Evolutionary conservation across 2,113 vertebrate species (phyloP).

Genomic region (Ctenodactylus gundi): DNA sequence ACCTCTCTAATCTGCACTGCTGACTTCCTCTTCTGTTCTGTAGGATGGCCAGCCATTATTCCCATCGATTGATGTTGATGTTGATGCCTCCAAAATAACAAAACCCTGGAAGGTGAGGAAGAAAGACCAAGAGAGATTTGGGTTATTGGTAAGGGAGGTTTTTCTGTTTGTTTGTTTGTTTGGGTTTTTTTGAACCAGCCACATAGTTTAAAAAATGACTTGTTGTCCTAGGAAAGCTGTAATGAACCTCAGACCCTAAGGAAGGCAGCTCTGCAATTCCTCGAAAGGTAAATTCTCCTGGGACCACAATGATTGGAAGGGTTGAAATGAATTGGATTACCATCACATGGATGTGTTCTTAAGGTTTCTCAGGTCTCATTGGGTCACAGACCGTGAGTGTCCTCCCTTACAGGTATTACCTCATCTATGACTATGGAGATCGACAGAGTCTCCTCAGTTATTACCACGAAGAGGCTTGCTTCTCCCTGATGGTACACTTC

Average conservation of each 20-base stretch:
- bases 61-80: slow-evolving; percentile 81
- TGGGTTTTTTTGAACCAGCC: no score
- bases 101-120: slow-evolving; percentile 85
- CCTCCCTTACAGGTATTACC: slow-evolving; percentile 86
- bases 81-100: slow-evolving; percentile 78
- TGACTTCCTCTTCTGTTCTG: neutral
- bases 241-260: slow-evolving; percentile 85
- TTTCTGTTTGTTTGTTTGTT: no score
- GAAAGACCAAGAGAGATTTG: neutral
- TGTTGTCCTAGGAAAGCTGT: slow-evolving; percentile 83
- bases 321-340: slow-evolving; percentile 5
- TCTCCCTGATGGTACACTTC: slow-evolving; percentile 87
- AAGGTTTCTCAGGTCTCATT: neutral
- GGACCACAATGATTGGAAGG: neutral
- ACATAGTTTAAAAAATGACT: neutral
- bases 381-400: neutral
- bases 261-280: slow-evolving; percentile 84
- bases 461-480: slow-evolving; percentile 90
- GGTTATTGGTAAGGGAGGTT: neutral
- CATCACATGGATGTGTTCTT: neutral
- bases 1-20: neutral
- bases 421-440: slow-evolving; percentile 88
- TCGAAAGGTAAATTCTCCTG: slow-evolving; percentile 82
- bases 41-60: slow-evolving; percentile 90
- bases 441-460: slow-evolving; percentile 86